phyloP scores from a whole-genome alignment of 2,888 invertebrate species.

The Heliconius ethilla region DNA sequence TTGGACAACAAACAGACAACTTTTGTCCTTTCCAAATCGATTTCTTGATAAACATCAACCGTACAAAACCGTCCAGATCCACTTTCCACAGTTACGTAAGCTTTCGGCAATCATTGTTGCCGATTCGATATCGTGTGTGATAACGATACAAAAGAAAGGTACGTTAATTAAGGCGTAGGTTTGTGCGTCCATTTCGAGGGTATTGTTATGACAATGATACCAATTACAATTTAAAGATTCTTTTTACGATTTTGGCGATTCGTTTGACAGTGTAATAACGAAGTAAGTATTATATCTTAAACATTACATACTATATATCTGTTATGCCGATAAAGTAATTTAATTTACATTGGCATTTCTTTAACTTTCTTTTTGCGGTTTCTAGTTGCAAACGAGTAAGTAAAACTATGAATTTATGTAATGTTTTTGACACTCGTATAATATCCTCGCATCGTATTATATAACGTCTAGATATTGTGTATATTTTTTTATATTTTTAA shows the following conservation, averaged over 20 bases:
- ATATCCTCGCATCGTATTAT: slow-evolving; percentile 19
- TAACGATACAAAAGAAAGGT: slow-evolving; percentile 60
- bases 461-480: slow-evolving; percentile 7
- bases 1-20: slow-evolving; percentile 73
- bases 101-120: slow-evolving; percentile 60
- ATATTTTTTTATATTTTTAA: neutral
- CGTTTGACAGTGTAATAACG: slow-evolving; percentile 22
- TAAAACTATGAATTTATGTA: slow-evolving; percentile 13
- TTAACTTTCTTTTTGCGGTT: slow-evolving; percentile 25
- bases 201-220: slow-evolving; percentile 40
- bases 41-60: slow-evolving; percentile 73
- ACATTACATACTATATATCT: slow-evolving; percentile 3
- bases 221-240: slow-evolving; percentile 39
- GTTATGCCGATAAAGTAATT: slow-evolving; percentile 26
- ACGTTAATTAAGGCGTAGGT: slow-evolving; percentile 63
- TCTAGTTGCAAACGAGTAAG: slow-evolving; percentile 16
- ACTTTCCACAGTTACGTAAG: slow-evolving; percentile 75
- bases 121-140: slow-evolving; percentile 52
- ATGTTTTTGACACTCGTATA: slow-evolving; percentile 12
- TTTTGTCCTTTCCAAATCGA: slow-evolving; percentile 76
- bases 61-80: slow-evolving; percentile 65
- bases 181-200: slow-evolving; percentile 52
- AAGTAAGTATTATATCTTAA: neutral
- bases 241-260: slow-evolving; percentile 33
- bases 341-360: slow-evolving; percentile 25